Base-by-base conservation (phyloP, 2,113 vertebrate species). In the Orientallactaga bullata region DNA sequence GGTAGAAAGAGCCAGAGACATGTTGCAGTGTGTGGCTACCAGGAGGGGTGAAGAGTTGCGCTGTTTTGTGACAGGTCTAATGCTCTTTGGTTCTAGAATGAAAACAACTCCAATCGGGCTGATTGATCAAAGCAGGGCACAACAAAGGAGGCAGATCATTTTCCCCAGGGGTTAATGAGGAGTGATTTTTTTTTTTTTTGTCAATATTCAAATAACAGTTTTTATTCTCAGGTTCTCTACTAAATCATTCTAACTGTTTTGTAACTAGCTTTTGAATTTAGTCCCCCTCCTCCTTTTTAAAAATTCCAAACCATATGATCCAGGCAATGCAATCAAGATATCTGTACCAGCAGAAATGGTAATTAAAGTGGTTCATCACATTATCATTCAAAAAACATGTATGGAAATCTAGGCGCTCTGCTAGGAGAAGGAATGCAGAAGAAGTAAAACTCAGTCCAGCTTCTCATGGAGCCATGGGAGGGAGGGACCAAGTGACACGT, bases 141-240 rank as follows among this genome's bases (percentile, higher is more conserved):
- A 73, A 42, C 47, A 28, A 61, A 77, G 72, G 66, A 76, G n/a
- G 24, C 32, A 88, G 37, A 68, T 61, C 24, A 65, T 5, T 90
- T n/a, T 21, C 39, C 89, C 24, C 21, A 26, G 16, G 58, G 74
- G 37, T 61, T 84, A 65, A 71, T 58, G 37, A 65, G 42, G 60
- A 91, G 15, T 55, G 18, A 73, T 78, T 76, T 88, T 47, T 47
- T 47, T 47, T 47, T 47, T 47, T 20, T 66, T 84, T 74, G n/a
- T 93, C 88, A 69, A 85, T 11, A 89, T 83, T 89, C 51, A 86
- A 28, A 65, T 89, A 58, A 17, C 11, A 96, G 21, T 39, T 91
- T 93, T 68, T 74, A 65, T 65, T 93, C 85, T 93, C 77, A 61
- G 51, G 1, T 65, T 89, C 60, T 95, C 61, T 71, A 32, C 7